Percentiles rank a stretch among this genome's conserved stretches.
These are phyloP conservation scores for Pantelozetes paolii DNA, from an alignment of 2,888 invertebrate species.

Conservation along the genomic window DNA sequence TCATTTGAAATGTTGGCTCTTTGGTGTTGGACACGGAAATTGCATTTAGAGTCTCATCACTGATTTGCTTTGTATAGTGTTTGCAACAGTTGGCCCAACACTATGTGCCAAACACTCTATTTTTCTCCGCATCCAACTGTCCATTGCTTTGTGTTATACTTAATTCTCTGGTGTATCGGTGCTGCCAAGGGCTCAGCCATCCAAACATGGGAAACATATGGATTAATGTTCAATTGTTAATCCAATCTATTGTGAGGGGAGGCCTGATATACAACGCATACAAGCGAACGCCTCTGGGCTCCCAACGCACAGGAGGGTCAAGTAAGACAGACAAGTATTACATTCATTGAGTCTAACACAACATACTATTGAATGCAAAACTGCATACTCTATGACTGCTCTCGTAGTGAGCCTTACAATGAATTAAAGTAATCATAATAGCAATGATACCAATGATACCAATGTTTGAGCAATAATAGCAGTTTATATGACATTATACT, in stretches of 20 bases:
- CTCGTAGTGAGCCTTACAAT: background rate
- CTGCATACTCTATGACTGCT: background rate
- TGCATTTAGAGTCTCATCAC: slow-evolving; percentile 14
- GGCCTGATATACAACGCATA: background rate
- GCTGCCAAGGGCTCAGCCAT: slow-evolving; percentile 26
- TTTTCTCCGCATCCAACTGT: slow-evolving; percentile 21
- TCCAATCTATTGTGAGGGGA: slow-evolving; percentile 28
- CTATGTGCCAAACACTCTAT: slow-evolving; percentile 1
- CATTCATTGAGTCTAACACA: background rate
- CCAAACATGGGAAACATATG: slow-evolving; percentile 25
- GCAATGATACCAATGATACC: too few species aligned
- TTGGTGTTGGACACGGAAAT: slow-evolving; percentile 34
- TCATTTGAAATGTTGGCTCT: slow-evolving; percentile 35
- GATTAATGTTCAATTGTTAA: slow-evolving; percentile 38
- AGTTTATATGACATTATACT: slow-evolving; percentile 11
- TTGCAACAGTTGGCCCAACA: slow-evolving; percentile 35
- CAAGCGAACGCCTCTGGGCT: slow-evolving; percentile 31
- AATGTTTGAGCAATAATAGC: background rate
- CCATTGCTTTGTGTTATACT: slow-evolving; percentile 14
- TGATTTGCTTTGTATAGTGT: slow-evolving; percentile 35
- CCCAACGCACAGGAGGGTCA: slow-evolving; percentile 33
- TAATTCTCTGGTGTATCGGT: slow-evolving; percentile 31
- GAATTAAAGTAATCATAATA: slow-evolving; percentile 19
- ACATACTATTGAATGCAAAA: background rate
- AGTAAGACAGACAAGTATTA: slow-evolving; percentile 27